phyloP scores from a whole-genome alignment of 2,797 vertebrate species.

The Synaphobranchus kaupii region DNA sequence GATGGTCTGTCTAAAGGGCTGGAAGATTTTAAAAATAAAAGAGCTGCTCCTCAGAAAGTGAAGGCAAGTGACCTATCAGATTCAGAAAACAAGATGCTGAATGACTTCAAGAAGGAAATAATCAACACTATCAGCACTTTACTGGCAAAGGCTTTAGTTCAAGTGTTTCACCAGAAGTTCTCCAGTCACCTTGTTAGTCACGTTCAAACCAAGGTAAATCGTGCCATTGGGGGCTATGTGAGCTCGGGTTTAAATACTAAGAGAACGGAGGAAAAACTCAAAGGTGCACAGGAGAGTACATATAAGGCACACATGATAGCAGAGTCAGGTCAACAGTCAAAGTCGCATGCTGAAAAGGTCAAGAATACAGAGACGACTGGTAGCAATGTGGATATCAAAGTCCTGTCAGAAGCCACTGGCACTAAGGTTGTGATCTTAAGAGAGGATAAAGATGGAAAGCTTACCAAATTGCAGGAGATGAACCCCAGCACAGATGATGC shows the following conservation, averaged over 20 bases:
- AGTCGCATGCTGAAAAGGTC: background rate
- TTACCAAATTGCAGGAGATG: slow-evolving; percentile 24
- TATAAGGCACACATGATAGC: slow-evolving; percentile 17
- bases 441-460: slow-evolving; percentile 14
- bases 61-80: too few species aligned
- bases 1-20: background rate
- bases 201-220: slow-evolving; percentile 7
- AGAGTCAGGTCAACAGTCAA: background rate
- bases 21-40: too few species aligned
- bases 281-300: slow-evolving; percentile 22
- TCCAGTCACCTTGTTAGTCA: slow-evolving; percentile 17
- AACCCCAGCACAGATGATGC: too few species aligned
- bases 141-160: too few species aligned
- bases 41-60: too few species aligned
- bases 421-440: slow-evolving; percentile 22
- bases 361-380: background rate
- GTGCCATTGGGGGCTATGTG: background rate
- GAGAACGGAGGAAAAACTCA: background rate
- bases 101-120: too few species aligned
- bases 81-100: too few species aligned
- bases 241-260: slow-evolving; percentile 11
- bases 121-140: too few species aligned
- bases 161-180: slow-evolving; percentile 11
- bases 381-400: slow-evolving; percentile 24
- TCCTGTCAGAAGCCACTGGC: slow-evolving; percentile 25